A percentile compares a stretch with the other conserved stretches of the same genome.
Evolutionary conservation across 2,888 invertebrate genomes (phyloP).

Genomic region (Limenitis camilla): DNA sequence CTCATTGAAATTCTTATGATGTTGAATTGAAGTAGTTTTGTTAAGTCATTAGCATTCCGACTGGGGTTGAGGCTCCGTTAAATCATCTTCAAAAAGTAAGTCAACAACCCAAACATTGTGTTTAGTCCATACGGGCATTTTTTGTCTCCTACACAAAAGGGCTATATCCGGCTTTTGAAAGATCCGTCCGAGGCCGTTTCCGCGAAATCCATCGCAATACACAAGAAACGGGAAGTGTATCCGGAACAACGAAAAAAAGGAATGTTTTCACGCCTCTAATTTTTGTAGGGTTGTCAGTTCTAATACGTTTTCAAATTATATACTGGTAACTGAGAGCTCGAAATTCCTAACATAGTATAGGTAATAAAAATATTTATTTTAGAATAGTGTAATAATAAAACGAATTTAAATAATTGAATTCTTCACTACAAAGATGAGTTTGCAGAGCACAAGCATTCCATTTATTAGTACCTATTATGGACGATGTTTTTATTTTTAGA

Average conservation of each 20-base stretch:
- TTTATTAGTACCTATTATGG: too few species aligned
- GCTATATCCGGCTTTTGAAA: slow-evolving; percentile 59
- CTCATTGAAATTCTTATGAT: neutral
- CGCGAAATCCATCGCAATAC: slow-evolving; percentile 66
- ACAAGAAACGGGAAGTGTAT: slow-evolving; percentile 70
- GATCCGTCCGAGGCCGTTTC: slow-evolving; percentile 53
- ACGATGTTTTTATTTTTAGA: too few species aligned
- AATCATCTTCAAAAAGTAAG: slow-evolving; percentile 40
- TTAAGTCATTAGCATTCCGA: slow-evolving; percentile 46
- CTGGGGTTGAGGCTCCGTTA: slow-evolving; percentile 40
- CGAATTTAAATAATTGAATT: too few species aligned
- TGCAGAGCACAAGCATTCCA: slow-evolving; percentile 31
- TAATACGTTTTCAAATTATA: neutral
- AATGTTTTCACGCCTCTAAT: slow-evolving; percentile 45
- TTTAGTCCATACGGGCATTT: slow-evolving; percentile 36
- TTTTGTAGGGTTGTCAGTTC: slow-evolving; percentile 39
- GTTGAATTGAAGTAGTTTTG: slow-evolving; percentile 36
- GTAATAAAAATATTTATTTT: too few species aligned
- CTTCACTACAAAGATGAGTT: too few species aligned
- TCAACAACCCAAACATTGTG: slow-evolving; percentile 57
- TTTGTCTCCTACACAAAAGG: slow-evolving; percentile 65
- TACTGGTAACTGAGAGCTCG: neutral
- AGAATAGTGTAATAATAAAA: too few species aligned
- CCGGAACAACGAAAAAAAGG: slow-evolving; percentile 63
- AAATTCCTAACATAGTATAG: too few species aligned